A percentile compares a stretch with the other conserved stretches of the same genome.
Conservation (phyloP, 2,888 invertebrate species). For the Panzeria rudis region DNA sequence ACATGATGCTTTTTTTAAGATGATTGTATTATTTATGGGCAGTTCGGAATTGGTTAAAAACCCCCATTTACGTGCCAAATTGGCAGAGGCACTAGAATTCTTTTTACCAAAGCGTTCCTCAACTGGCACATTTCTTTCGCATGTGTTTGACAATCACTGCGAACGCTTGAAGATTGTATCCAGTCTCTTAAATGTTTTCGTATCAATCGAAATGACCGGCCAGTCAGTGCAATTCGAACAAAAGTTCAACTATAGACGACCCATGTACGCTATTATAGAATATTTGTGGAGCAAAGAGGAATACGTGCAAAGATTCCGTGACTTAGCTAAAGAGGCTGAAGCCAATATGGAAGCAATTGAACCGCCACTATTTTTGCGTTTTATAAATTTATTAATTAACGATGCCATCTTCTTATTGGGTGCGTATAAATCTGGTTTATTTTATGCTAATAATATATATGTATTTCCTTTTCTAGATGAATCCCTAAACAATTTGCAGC, state of each 20-base stretch:
- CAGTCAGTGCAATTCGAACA: conserved; percentile 98
- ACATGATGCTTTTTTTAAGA: conserved; percentile 86
- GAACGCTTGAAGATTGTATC: conserved; percentile 90
- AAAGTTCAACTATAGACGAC: conserved; percentile 97
- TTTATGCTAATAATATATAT: background rate
- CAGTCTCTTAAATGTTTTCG: conserved; percentile 94
- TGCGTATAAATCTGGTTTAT: conserved; percentile 36
- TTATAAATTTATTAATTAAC: conserved; percentile 98
- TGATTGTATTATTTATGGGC: conserved; percentile 95
- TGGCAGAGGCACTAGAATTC: conserved; percentile 95
- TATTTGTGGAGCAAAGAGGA: conserved; percentile 94
- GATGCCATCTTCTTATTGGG: conserved; percentile 97
- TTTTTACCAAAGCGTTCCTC: conserved; percentile 89
- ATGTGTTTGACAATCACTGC: conserved; percentile 91
- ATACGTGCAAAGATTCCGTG: conserved; percentile 90
- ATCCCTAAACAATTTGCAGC: conserved; percentile 94
- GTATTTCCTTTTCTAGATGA: conserved; percentile 85
- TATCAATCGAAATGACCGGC: conserved; percentile 99
- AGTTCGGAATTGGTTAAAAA: conserved; percentile 92
- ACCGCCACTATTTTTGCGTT: conserved; percentile 96
- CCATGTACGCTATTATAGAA: conserved; percentile 97
- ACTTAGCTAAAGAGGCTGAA: conserved; percentile 91
- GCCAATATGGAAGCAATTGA: conserved; percentile 94
- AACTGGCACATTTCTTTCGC: conserved; percentile 86
- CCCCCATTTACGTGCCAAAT: conserved; percentile 94